A percentile compares a stretch with the other conserved stretches of the same genome.
phyloP scores from a whole-genome alignment of 2,888 invertebrate genomes.

The Drosophila algonquin region DNA sequence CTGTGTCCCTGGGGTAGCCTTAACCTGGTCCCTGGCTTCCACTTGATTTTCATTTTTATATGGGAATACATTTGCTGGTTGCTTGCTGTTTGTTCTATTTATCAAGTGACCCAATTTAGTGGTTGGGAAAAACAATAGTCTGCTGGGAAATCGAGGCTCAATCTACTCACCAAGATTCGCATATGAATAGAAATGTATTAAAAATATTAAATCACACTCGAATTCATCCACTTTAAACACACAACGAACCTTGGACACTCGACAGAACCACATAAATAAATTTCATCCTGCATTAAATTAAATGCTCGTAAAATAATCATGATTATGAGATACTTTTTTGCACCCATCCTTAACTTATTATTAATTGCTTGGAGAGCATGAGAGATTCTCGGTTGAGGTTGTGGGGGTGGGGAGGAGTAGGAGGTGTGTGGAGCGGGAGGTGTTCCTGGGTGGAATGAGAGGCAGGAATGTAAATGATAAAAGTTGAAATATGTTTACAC shows the following conservation, averaged over 20 bases:
- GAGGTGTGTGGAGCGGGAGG: background rate
- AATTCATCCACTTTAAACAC: background rate
- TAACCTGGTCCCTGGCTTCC: slow-evolving; percentile 16
- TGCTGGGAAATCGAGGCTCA: background rate
- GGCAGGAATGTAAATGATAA: slow-evolving; percentile 42
- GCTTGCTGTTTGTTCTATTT: slow-evolving; percentile 16
- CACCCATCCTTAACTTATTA: slow-evolving; percentile 26
- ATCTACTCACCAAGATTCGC: background rate
- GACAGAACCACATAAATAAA: slow-evolving; percentile 8
- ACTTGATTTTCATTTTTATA: slow-evolving; percentile 14
- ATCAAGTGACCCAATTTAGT: slow-evolving; percentile 25
- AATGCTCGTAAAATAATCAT: slow-evolving; percentile 5
- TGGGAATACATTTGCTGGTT: background rate
- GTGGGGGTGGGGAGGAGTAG: background rate
- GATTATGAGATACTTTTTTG: slow-evolving; percentile 12
- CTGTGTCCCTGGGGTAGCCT: slow-evolving; percentile 18
- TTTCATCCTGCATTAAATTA: slow-evolving; percentile 6
- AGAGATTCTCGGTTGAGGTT: slow-evolving; percentile 7
- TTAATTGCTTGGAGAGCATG: slow-evolving; percentile 31
- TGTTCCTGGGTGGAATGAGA: background rate
- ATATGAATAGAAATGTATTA: background rate
- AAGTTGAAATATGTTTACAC: slow-evolving; percentile 57
- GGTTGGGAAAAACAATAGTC: background rate
- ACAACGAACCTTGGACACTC: background rate
- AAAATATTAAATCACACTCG: background rate